Conservation (phyloP, 2,113 vertebrate species). For the Galemys pyrenaicus region DNA sequence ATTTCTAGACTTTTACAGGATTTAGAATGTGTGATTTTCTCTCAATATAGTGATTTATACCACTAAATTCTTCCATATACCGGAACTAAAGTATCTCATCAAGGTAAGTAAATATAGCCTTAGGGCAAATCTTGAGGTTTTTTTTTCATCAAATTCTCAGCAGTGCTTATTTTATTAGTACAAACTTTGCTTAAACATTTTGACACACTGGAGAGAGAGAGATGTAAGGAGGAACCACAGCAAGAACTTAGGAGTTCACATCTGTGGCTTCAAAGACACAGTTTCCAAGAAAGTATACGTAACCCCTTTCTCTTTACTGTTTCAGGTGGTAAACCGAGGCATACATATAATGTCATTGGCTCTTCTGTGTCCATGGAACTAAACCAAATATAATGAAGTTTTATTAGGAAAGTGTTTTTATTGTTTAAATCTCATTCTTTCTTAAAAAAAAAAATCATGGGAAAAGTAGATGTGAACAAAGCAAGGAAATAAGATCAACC, state of each 20-base stretch:
- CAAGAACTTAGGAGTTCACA: too few relatives aligned
- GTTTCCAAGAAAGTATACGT: neutral
- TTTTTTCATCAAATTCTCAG: too few relatives aligned
- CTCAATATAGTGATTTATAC: slow-evolving; percentile 8
- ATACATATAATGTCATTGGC: neutral
- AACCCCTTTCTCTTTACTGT: neutral
- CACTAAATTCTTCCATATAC: slow-evolving; percentile 14
- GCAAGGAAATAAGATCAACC: neutral
- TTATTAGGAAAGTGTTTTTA: neutral
- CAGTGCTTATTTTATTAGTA: too few relatives aligned
- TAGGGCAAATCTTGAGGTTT: too few relatives aligned
- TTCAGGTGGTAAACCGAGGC: neutral
- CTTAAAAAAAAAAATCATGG: neutral
- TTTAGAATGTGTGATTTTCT: slow-evolving; percentile 48
- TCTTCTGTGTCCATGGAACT: neutral
- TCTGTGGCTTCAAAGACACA: neutral
- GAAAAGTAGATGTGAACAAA: neutral
- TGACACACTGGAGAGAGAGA: too few relatives aligned
- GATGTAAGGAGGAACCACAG: too few relatives aligned
- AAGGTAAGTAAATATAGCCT: too few relatives aligned
- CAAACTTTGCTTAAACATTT: too few relatives aligned
- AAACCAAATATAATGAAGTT: neutral
- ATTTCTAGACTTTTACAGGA: slow-evolving; percentile 49
- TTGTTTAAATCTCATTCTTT: neutral
- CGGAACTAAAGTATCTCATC: too few relatives aligned